Evolutionary conservation across 2,888 invertebrate species (phyloP).

Genomic region (Sisyra nigra): DNA sequence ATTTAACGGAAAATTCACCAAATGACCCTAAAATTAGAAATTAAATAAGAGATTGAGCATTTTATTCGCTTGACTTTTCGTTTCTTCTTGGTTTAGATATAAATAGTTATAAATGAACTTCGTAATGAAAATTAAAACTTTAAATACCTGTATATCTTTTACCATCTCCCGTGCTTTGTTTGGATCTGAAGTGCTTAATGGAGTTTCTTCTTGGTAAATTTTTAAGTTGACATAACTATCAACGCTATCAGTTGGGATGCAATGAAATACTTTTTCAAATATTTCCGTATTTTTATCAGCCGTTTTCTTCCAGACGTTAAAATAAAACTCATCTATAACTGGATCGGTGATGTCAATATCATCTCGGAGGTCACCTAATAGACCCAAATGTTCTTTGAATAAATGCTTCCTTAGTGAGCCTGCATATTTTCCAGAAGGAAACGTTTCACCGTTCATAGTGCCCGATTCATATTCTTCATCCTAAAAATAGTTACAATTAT

Average conservation of each 20-base stretch:
- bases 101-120: no score
- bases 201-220: slow-evolving; percentile 55
- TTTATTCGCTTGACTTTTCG: neutral
- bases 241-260: slow-evolving; percentile 74
- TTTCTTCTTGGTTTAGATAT: neutral
- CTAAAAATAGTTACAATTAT: slow-evolving; percentile 24
- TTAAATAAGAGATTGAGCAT: slow-evolving; percentile 4
- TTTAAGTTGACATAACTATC: slow-evolving; percentile 61
- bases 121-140: no score
- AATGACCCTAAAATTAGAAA: slow-evolving; percentile 45
- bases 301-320: slow-evolving; percentile 63
- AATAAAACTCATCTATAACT: slow-evolving; percentile 65
- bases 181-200: slow-evolving; percentile 57
- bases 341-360: slow-evolving; percentile 61
- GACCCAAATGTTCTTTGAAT: slow-evolving; percentile 85
- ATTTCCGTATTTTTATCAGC: slow-evolving; percentile 74
- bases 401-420: slow-evolving; percentile 69
- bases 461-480: slow-evolving; percentile 69
- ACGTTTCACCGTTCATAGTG: slow-evolving; percentile 64
- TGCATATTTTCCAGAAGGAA: slow-evolving; percentile 74
- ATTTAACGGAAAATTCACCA: slow-evolving; percentile 77
- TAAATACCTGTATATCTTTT: slow-evolving; percentile 48
- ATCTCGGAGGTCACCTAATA: slow-evolving; percentile 28
- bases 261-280: slow-evolving; percentile 82
- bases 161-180: slow-evolving; percentile 55